Evolutionary conservation across 2,113 vertebrate species (phyloP).

Genomic region (Solea solea): DNA sequence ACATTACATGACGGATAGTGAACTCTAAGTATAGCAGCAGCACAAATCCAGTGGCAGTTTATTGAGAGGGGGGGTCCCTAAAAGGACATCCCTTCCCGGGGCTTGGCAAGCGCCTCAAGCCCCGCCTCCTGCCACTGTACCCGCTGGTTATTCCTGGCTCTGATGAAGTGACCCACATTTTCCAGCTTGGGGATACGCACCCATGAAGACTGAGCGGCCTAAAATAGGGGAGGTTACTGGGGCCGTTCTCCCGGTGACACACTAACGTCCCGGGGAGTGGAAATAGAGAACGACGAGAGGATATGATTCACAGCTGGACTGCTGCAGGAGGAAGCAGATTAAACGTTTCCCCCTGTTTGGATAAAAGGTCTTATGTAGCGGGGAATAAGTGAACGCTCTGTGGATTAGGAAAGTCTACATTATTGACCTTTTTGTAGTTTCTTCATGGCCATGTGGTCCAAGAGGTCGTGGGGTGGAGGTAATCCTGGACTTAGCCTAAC

Average conservation of each 20-base stretch:
- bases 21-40: constrained; percentile 66
- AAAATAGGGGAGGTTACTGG: constrained; percentile 64
- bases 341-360: constrained; percentile 12
- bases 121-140: constrained; percentile 27
- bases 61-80: constrained; percentile 79
- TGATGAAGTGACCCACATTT: constrained; percentile 73
- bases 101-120: constrained; percentile 2
- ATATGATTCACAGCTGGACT: constrained; percentile 21
- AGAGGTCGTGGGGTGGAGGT: constrained; percentile 2
- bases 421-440: too few relatives aligned
- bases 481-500: constrained; percentile 11
- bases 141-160: constrained; percentile 83
- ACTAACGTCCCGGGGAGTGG: constrained; percentile 11
- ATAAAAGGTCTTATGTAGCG: not conserved
- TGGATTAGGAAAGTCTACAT: too few relatives aligned
- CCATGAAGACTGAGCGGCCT: constrained; percentile 38
- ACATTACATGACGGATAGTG: constrained; percentile 37
- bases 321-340: constrained; percentile 46
- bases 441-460: not conserved
- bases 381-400: not conserved
- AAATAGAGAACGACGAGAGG: constrained; percentile 48
- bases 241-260: constrained; percentile 38
- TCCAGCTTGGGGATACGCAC: not conserved
- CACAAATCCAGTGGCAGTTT: constrained; percentile 23
- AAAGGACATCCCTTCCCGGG: constrained; percentile 84